Evolutionary conservation across 1,140 invertebrate genomes (phyloP).

Genomic region (Meloidogyne exigua): DNA sequence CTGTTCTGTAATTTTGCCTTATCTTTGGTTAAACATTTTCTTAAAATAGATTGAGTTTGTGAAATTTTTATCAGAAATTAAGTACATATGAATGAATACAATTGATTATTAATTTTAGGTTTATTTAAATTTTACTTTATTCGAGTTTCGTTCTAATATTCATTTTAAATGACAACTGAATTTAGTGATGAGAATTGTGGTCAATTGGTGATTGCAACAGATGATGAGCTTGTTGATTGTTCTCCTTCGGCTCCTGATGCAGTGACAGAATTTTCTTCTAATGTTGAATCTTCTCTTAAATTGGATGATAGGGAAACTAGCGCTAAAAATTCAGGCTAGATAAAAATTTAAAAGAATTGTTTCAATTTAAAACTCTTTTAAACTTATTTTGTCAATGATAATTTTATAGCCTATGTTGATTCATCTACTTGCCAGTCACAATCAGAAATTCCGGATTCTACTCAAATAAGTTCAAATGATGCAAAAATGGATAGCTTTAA

Average conservation of each 20-base stretch:
- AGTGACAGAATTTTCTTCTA: background rate
- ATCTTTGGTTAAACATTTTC: too few relatives aligned
- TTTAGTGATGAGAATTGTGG: constrained; percentile 1
- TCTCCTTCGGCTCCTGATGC: background rate
- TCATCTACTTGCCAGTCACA: background rate
- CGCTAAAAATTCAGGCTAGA: constrained; percentile 1
- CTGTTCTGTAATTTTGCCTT: too few relatives aligned
- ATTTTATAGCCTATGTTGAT: background rate
- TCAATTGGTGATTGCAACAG: constrained; percentile 4
- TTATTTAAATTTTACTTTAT: background rate
- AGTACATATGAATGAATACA: background rate
- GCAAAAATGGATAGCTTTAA: background rate
- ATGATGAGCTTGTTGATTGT: constrained; percentile 19
- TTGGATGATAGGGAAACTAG: background rate
- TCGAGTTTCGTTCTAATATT: background rate
- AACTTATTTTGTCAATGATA: background rate
- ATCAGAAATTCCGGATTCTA: background rate
- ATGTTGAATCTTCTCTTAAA: background rate
- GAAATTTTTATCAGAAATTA: background rate
- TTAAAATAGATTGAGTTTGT: too few relatives aligned
- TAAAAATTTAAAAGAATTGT: background rate
- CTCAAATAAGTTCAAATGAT: background rate
- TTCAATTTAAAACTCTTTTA: background rate
- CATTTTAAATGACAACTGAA: constrained; percentile 9
- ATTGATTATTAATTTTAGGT: background rate